Conservation (phyloP, 2,888 invertebrate species). For the Acanthosepion pharaonis region DNA sequence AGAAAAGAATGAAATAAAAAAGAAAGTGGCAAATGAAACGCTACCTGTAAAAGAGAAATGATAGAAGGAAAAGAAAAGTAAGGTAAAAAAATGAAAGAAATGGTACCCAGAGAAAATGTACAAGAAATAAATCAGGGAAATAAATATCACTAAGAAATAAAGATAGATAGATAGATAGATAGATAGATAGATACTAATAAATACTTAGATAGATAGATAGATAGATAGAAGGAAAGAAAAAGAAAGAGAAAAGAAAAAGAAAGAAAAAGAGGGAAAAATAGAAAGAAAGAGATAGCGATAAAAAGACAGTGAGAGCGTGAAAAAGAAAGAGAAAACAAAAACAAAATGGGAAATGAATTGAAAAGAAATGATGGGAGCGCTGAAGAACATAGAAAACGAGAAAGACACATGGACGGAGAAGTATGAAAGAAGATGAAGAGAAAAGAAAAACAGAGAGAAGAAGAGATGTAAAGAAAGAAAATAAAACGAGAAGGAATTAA, state of each 20-base stretch:
- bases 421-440: neutral
- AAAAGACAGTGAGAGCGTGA: neutral
- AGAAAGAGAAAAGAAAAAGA: neutral
- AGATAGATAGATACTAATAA: too few species aligned
- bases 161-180: fast-evolving
- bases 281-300: neutral
- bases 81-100: neutral
- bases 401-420: neutral
- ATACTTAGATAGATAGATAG: neutral
- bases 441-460: neutral
- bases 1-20: neutral
- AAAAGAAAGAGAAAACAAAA: neutral
- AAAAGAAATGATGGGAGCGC: neutral
- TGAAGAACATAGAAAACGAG: neutral
- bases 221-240: neutral
- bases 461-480: neutral
- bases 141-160: neutral
- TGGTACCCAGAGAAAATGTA: too few species aligned
- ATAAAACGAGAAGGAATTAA: too few species aligned
- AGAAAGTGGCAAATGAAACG: neutral
- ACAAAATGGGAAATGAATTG: neutral
- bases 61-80: neutral
- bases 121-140: too few species aligned
- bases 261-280: neutral
- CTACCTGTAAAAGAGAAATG: neutral